A percentile compares a stretch with the other conserved stretches of the same genome.
Evolutionary conservation across 1,140 invertebrate species (phyloP).

Genomic region (Potamilus streckersoni): DNA sequence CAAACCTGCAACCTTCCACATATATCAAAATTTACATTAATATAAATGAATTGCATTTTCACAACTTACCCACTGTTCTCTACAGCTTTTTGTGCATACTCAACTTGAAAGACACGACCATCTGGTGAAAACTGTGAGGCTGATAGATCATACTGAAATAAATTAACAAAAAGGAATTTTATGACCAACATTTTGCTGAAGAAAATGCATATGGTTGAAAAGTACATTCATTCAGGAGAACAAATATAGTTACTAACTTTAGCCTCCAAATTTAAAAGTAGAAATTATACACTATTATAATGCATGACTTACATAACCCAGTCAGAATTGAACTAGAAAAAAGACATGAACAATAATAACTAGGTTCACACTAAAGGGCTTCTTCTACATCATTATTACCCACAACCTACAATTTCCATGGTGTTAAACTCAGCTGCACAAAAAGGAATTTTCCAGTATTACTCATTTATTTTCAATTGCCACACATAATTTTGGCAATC

Average conservation of each 20-base stretch:
- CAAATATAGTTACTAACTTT: neutral
- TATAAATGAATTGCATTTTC: neutral
- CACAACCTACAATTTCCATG: too few relatives aligned
- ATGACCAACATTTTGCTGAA: neutral
- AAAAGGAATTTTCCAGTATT: too few relatives aligned
- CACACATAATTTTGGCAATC: too few relatives aligned
- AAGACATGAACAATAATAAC: too few relatives aligned
- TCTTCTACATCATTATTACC: too few relatives aligned
- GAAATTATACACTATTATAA: too few relatives aligned
- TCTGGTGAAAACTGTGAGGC: constrained; percentile 99
- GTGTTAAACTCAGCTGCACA: too few relatives aligned
- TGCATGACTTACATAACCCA: too few relatives aligned
- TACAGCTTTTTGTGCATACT: constrained; percentile 99
- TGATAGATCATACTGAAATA: constrained; percentile 88
- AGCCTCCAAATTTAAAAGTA: neutral
- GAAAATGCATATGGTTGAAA: neutral
- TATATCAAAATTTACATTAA: neutral
- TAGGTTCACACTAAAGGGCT: too few relatives aligned
- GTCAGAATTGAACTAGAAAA: too few relatives aligned
- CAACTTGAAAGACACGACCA: constrained; percentile 98
- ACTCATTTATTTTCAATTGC: too few relatives aligned
- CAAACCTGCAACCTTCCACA: neutral
- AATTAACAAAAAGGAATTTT: constrained; percentile 11
- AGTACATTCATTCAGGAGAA: neutral
- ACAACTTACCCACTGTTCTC: constrained; percentile 92